A percentile compares a stretch with the other conserved stretches of the same genome.
phyloP scores from a whole-genome alignment of 2,797 vertebrate species.

The Poecilia velifera region DNA sequence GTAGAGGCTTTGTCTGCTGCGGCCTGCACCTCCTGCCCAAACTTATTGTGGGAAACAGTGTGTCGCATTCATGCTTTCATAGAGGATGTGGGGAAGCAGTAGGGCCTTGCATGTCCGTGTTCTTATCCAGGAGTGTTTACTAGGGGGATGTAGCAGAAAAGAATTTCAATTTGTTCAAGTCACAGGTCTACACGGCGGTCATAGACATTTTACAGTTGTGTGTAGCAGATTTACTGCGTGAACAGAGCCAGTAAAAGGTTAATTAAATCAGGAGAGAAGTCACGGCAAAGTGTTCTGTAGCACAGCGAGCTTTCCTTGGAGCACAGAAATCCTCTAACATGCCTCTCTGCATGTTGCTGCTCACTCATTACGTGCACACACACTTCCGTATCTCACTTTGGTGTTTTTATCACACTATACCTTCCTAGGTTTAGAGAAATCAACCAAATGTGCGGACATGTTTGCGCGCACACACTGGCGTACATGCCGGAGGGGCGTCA shows the following conservation, averaged over 20 bases:
- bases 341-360: conserved; percentile 47
- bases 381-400: not conserved
- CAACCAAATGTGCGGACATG: conserved; percentile 35
- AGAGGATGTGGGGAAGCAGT: conserved; percentile 5
- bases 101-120: not conserved
- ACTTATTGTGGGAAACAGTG: conserved; percentile 19
- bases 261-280: conserved; percentile 75
- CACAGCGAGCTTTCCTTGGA: conserved; percentile 66
- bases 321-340: conserved; percentile 60
- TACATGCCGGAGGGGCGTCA: conserved; percentile 39
- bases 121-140: conserved; percentile 28
- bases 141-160: conserved; percentile 21
- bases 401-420: conserved; percentile 46
- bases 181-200: conserved; percentile 33
- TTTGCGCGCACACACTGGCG: not conserved
- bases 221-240: conserved; percentile 50
- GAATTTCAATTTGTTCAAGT: conserved; percentile 50
- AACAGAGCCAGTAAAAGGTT: conserved; percentile 70
- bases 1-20: conserved; percentile 32
- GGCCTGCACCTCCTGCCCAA: conserved; percentile 39
- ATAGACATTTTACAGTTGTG: conserved; percentile 43
- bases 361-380: conserved; percentile 24
- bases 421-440: conserved; percentile 58
- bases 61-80: conserved; percentile 43
- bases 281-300: conserved; percentile 59